Evolutionary conservation across 2,888 invertebrate species (phyloP).

Genomic region (Eupithecia dodoneata): DNA sequence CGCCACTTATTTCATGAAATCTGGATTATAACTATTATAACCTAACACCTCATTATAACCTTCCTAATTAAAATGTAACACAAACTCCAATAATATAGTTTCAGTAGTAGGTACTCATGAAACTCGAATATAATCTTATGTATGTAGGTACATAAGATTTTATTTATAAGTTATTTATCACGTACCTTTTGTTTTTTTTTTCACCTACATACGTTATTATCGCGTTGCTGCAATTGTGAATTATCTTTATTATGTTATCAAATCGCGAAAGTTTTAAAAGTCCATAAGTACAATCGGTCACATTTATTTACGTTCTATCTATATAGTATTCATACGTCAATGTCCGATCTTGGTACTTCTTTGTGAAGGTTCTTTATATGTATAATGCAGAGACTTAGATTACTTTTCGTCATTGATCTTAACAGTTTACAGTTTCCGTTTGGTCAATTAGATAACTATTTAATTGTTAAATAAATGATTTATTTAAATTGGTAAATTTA

Average conservation of each 20-base stretch:
- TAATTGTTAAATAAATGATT: constrained; percentile 23
- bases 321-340: constrained; percentile 12
- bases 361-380: background rate
- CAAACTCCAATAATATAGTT: constrained; percentile 23
- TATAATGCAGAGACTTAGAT: background rate
- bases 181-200: no score
- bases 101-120: constrained; percentile 12
- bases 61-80: constrained; percentile 29
- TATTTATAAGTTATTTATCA: no score
- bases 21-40: background rate
- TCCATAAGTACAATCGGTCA: constrained; percentile 24
- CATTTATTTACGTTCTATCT: background rate
- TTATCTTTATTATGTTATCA: no score
- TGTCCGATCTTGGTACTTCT: constrained; percentile 24
- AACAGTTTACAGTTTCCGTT: background rate
- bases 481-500: constrained; percentile 44
- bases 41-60: background rate
- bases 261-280: no score
- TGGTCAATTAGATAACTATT: background rate
- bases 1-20: background rate
- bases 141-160: no score
- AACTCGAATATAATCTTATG: no score
- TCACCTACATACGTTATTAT: no score
- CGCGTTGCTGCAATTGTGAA: no score
- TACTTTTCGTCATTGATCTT: background rate